phyloP scores from a whole-genome alignment of 2,888 invertebrate species.

The Microctonus hyperodae region DNA sequence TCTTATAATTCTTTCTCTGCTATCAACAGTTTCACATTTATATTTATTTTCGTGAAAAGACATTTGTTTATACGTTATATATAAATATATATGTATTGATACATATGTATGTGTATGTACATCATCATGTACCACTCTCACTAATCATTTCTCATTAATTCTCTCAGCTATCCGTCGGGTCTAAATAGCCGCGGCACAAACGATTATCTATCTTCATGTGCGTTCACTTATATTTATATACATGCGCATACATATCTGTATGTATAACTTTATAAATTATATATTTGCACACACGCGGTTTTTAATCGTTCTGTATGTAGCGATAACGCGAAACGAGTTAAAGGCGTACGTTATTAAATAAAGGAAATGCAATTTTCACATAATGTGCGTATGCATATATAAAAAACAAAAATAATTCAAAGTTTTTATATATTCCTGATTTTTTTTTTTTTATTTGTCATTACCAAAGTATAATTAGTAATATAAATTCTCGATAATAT shows the following conservation, averaged over 20 bases:
- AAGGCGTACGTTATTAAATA: slow-evolving; percentile 37
- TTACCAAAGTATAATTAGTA: not conserved
- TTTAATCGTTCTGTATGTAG: slow-evolving; percentile 27
- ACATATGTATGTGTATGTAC: no score
- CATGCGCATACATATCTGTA: not conserved
- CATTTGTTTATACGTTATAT: no score
- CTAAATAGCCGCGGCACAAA: slow-evolving; percentile 13
- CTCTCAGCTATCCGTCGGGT: slow-evolving; percentile 27
- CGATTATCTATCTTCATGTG: slow-evolving; percentile 14
- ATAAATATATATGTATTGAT: slow-evolving; percentile 3
- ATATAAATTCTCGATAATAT: no score
- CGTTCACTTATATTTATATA: slow-evolving; percentile 26
- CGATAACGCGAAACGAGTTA: slow-evolving; percentile 37
- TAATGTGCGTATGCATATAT: not conserved
- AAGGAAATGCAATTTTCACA: slow-evolving; percentile 30
- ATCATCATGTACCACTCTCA: slow-evolving; percentile 15
- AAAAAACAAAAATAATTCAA: not conserved
- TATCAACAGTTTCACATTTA: not conserved
- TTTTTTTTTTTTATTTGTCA: not conserved
- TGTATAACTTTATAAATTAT: no score
- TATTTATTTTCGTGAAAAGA: slow-evolving; percentile 1
- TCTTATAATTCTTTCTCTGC: not conserved
- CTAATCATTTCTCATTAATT: slow-evolving; percentile 37
- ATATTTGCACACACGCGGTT: not conserved
- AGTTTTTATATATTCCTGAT: not conserved